Conservation (phyloP, 2,888 invertebrate genomes). For the Rhagophthalmus giganteus region DNA sequence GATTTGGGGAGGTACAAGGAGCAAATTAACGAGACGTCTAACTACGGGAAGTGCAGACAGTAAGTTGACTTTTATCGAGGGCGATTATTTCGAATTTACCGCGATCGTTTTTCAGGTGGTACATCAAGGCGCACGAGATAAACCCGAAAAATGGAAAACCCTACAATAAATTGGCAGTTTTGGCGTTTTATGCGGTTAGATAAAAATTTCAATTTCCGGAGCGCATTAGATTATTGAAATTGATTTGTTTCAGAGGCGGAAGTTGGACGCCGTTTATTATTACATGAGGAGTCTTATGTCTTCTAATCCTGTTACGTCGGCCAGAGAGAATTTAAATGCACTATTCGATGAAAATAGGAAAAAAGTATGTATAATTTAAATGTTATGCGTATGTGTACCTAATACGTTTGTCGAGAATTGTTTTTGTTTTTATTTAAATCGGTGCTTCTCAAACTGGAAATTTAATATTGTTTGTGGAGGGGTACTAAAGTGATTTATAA, state of each 20-base stretch:
- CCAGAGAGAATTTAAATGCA: conserved; percentile 84
- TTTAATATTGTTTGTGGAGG: too few species aligned
- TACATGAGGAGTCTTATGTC: conserved; percentile 95
- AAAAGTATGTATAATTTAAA: conserved; percentile 65
- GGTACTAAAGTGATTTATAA: too few species aligned
- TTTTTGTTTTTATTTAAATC: too few species aligned
- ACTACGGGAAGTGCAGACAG: conserved; percentile 77
- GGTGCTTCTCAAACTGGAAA: too few species aligned
- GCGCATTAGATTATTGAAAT: conserved; percentile 1
- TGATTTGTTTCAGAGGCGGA: conserved; percentile 85
- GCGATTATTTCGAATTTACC: too few species aligned
- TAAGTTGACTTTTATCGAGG: conserved; percentile 51
- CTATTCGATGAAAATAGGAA: conserved; percentile 92
- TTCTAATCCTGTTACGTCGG: conserved; percentile 89
- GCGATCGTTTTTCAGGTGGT: conserved; percentile 73
- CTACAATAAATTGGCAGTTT: conserved; percentile 90
- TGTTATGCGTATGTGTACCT: too few species aligned
- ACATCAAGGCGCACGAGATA: conserved; percentile 89
- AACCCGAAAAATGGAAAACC: conserved; percentile 95
- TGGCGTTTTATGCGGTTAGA: conserved; percentile 79
- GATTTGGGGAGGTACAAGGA: conserved; percentile 91
- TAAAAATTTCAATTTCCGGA: conserved; percentile 11
- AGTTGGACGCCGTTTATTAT: conserved; percentile 95
- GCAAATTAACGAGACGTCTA: conserved; percentile 77
- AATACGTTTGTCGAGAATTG: too few species aligned